Evolutionary conservation across 1,140 invertebrate genomes (phyloP).

Genomic region (Drosophila saltans): DNA sequence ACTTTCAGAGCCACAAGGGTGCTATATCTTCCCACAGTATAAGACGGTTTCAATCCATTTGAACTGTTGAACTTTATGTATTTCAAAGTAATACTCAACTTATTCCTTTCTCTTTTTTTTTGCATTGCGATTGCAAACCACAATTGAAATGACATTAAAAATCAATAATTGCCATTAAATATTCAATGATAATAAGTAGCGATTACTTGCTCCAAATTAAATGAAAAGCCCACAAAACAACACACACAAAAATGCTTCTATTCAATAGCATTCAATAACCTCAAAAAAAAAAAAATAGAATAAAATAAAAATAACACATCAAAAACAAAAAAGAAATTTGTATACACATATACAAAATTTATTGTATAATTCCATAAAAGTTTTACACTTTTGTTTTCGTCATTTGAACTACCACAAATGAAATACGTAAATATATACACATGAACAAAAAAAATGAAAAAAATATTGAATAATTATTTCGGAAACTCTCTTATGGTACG

Average conservation of each 20-base stretch:
- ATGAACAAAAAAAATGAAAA: background rate
- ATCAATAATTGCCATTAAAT: constrained; percentile 36
- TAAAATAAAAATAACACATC: background rate
- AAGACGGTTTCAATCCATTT: too few relatives aligned
- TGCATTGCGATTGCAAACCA: constrained; percentile 4
- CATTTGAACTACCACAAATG: background rate
- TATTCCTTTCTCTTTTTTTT: background rate
- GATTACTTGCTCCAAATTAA: constrained; percentile 5
- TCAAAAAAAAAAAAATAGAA: background rate
- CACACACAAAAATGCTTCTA: constrained; percentile 15
- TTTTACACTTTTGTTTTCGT: constrained; percentile 13
- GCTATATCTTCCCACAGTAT: too few relatives aligned
- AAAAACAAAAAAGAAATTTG: background rate
- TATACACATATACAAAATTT: background rate
- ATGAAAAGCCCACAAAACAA: constrained; percentile 11
- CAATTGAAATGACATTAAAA: constrained; percentile 20
- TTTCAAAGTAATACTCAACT: background rate
- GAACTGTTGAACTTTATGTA: background rate
- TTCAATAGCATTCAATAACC: constrained; percentile 4
- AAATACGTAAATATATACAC: background rate
- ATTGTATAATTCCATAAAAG: constrained; percentile 7
- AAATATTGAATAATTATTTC: constrained; percentile 36
- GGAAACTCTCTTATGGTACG: constrained; percentile 2
- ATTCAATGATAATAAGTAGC: constrained; percentile 10
- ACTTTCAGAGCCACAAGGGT: too few relatives aligned